These are phyloP conservation scores for Xiphorhynchus erythropygius DNA, from an alignment of 2,797 vertebrate species.

Conservation along the genomic window DNA sequence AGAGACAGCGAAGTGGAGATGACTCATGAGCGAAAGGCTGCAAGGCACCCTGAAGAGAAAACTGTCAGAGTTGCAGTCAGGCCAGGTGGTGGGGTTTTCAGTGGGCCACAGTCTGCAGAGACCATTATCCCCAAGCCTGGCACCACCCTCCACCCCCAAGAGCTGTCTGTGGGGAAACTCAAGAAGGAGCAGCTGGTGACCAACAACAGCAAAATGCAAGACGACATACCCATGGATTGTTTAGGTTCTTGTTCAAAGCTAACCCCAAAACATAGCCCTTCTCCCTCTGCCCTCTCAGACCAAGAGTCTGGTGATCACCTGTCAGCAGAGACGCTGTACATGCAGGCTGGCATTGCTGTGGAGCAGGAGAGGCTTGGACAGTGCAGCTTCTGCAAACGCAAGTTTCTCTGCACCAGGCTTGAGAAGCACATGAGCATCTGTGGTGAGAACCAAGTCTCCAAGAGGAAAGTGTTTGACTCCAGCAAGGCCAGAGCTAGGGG, in stretches of 20 bases:
- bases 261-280: background rate
- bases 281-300: background rate
- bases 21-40: background rate
- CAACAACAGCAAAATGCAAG: constrained; percentile 57
- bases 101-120: background rate
- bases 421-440: constrained; percentile 83
- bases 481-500: constrained; percentile 81
- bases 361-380: constrained; percentile 51
- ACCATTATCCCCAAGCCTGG: background rate
- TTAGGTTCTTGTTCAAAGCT: background rate
- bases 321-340: background rate
- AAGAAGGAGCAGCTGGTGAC: constrained; percentile 50
- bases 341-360: background rate
- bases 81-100: background rate
- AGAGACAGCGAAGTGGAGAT: constrained; percentile 13
- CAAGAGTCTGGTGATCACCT: background rate
- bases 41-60: background rate
- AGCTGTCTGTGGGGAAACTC: constrained; percentile 33
- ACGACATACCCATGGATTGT: background rate
- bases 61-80: background rate
- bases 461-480: constrained; percentile 83
- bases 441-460: constrained; percentile 72
- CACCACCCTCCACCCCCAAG: background rate
- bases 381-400: constrained; percentile 82
- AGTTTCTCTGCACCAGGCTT: constrained; percentile 77